A percentile compares a stretch with the other conserved stretches of the same genome.
phyloP scores from a whole-genome alignment of 2,888 invertebrate genomes.

The Lydus trimaculatus region DNA sequence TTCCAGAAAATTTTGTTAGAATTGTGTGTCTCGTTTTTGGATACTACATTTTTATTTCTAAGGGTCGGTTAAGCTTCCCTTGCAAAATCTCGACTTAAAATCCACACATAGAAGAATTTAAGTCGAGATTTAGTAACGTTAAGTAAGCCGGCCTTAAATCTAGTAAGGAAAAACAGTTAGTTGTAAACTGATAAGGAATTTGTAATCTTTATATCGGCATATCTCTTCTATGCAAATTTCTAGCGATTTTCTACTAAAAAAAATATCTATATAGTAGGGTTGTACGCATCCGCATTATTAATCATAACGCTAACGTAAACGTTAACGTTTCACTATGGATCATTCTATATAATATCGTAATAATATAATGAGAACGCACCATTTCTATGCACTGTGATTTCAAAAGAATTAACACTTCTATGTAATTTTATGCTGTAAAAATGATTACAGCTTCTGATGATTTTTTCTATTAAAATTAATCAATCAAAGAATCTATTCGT shows the following conservation, averaged over 20 bases:
- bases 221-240: slow-evolving; percentile 19
- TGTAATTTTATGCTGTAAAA: slow-evolving; percentile 22
- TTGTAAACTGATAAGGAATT: too few relatives aligned
- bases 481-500: too few relatives aligned
- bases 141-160: too few relatives aligned
- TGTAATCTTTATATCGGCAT: slow-evolving; percentile 12
- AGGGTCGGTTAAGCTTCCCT: too few relatives aligned
- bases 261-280: not conserved
- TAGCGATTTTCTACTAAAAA: slow-evolving; percentile 15
- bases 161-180: too few relatives aligned
- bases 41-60: too few relatives aligned
- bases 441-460: not conserved
- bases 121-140: too few relatives aligned
- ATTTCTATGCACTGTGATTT: slow-evolving; percentile 29
- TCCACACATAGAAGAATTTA: too few relatives aligned
- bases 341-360: slow-evolving; percentile 8
- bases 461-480: too few relatives aligned
- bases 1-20: not conserved
- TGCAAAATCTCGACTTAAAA: too few relatives aligned
- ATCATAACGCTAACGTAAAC: not conserved
- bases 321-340: not conserved
- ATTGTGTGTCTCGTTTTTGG: too few relatives aligned
- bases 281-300: too few relatives aligned
- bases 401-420: slow-evolving; percentile 7
- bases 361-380: slow-evolving; percentile 26